phyloP scores from a whole-genome alignment of 2,888 invertebrate species.

The Lasioglossum morio region DNA sequence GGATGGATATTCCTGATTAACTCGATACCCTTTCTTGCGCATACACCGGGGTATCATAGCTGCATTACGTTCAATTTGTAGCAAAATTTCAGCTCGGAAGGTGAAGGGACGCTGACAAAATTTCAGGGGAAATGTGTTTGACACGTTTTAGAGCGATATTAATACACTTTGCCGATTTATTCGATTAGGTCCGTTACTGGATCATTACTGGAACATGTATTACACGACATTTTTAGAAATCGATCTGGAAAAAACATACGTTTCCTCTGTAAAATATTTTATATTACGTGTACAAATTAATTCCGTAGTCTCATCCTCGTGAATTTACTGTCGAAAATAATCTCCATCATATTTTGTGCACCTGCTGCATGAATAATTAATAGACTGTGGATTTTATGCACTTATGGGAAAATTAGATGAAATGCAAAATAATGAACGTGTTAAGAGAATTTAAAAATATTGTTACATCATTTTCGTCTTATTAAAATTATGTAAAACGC shows the following conservation, averaged over 20 bases:
- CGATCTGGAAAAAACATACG: not conserved
- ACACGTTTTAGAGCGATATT: slow-evolving; percentile 1
- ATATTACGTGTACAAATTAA: not conserved
- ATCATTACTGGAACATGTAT: not conserved
- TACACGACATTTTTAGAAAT: not conserved
- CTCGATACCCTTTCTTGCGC: slow-evolving; percentile 60
- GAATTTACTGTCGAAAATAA: not conserved
- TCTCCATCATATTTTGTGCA: not conserved
- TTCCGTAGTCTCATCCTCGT: not conserved
- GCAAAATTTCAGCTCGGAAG: slow-evolving; percentile 44
- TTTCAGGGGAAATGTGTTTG: slow-evolving; percentile 31
- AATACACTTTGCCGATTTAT: not conserved
- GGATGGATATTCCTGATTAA: slow-evolving; percentile 68
- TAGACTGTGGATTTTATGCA: too few relatives aligned
- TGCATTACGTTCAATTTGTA: slow-evolving; percentile 55
- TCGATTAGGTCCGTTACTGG: not conserved
- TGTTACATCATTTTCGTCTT: too few relatives aligned
- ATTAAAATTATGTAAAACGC: too few relatives aligned
- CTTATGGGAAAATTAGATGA: too few relatives aligned
- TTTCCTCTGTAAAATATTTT: not conserved
- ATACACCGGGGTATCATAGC: slow-evolving; percentile 51
- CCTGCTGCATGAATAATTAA: not conserved
- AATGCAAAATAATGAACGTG: too few relatives aligned
- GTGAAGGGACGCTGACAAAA: slow-evolving; percentile 31
- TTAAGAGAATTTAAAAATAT: too few relatives aligned